Evolutionary conservation across 2,888 invertebrate species (phyloP).

Genomic region (Lasioglossum oenotherae): DNA sequence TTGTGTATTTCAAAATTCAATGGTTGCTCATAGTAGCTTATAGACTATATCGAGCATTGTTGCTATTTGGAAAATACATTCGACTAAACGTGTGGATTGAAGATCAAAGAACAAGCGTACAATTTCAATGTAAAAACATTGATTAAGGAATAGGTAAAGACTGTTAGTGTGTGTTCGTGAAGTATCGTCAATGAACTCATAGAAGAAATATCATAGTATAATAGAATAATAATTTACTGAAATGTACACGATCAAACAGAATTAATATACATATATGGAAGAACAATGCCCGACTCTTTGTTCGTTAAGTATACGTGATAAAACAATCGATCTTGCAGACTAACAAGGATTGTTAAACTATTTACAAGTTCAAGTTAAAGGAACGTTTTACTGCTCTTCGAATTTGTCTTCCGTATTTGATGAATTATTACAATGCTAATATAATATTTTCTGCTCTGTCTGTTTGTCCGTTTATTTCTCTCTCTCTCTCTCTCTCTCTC

Average conservation of each 20-base stretch:
- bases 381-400: conserved; percentile 53
- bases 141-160: conserved; percentile 20
- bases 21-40: conserved; percentile 64
- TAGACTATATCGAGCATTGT: conserved; percentile 72
- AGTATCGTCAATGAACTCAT: not conserved
- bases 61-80: conserved; percentile 72
- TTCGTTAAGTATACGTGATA: conserved; percentile 37
- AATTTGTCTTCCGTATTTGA: conserved; percentile 34
- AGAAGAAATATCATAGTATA: conserved; percentile 1
- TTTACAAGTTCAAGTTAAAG: conserved; percentile 72
- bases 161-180: conserved; percentile 13
- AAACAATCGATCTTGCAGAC: conserved; percentile 43
- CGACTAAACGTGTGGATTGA: conserved; percentile 10
- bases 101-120: conserved; percentile 23
- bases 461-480: conserved; percentile 10
- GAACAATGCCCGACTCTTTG: conserved; percentile 47
- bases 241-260: conserved; percentile 23
- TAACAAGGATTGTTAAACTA: conserved; percentile 65
- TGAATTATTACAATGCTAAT: conserved; percentile 46
- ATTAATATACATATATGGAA: conserved; percentile 37
- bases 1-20: conserved; percentile 52
- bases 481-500: not conserved
- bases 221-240: conserved; percentile 28
- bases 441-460: conserved; percentile 47
- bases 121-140: conserved; percentile 20